Evolutionary conservation across 2,113 vertebrate genomes (phyloP).

Genomic region (Nymphicus hollandicus): DNA sequence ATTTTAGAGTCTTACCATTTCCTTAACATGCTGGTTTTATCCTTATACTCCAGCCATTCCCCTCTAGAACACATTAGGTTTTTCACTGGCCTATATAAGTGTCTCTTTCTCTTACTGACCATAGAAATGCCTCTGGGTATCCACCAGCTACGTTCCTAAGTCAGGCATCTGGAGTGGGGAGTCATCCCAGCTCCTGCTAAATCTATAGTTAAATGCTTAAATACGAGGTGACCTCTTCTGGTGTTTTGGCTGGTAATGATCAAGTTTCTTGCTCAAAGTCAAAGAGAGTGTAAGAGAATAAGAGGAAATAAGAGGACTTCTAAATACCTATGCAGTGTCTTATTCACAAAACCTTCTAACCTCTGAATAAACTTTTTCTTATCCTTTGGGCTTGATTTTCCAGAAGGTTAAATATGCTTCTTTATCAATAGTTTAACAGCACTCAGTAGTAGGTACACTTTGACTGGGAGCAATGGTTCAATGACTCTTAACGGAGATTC

Average conservation of each 20-base stretch:
- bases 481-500: background rate
- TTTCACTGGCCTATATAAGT: background rate
- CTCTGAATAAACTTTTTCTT: background rate
- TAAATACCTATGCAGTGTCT: background rate
- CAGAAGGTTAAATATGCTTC: background rate
- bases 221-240: background rate
- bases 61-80: background rate
- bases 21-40: background rate
- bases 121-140: background rate
- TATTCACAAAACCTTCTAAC: background rate
- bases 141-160: rapidly evolving
- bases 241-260: background rate
- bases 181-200: background rate
- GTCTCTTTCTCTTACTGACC: background rate
- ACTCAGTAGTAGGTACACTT: background rate
- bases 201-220: background rate
- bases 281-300: background rate
- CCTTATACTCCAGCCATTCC: background rate
- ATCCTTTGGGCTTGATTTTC: slow-evolving; percentile 22
- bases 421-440: slow-evolving; percentile 22
- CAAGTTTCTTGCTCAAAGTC: background rate
- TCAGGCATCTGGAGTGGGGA: background rate
- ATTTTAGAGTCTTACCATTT: background rate
- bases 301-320: background rate
- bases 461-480: background rate